Evolutionary conservation across 2,113 vertebrate genomes (phyloP).

Genomic region (Anthoscopus minutus): DNA sequence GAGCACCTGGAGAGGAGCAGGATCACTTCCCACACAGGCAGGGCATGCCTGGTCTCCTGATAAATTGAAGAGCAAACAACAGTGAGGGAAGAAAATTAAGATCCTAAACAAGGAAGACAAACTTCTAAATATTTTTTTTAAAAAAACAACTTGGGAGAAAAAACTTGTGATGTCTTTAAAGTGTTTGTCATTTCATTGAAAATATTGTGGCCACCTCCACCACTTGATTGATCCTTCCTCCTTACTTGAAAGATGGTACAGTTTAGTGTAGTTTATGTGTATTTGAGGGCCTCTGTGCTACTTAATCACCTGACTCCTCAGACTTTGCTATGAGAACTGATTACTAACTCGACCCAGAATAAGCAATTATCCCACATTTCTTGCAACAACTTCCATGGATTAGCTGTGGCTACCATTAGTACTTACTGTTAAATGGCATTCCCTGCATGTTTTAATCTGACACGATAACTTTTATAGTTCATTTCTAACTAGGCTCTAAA

Average conservation of each 20-base stretch:
- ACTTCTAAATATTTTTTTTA: background rate
- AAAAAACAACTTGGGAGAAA: background rate
- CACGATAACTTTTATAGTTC: background rate
- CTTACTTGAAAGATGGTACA: background rate
- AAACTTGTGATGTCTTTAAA: background rate
- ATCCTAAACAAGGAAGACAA: background rate
- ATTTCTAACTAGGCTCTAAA: background rate
- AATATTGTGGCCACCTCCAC: background rate
- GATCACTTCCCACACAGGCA: background rate
- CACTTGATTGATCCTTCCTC: background rate
- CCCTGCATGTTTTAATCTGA: background rate
- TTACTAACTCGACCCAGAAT: background rate
- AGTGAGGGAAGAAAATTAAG: background rate
- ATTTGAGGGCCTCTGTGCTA: background rate
- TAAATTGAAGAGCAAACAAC: background rate
- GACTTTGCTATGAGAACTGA: background rate
- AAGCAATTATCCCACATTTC: background rate
- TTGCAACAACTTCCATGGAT: background rate
- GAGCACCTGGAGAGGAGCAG: background rate
- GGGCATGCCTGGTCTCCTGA: background rate
- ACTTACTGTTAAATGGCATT: background rate
- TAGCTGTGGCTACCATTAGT: background rate
- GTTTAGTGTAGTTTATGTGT: rapidly evolving
- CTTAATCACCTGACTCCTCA: background rate
- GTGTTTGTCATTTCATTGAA: background rate